Percentiles rank a stretch among this genome's conserved stretches.
Conservation (phyloP, 2,797 vertebrate species). For the Catamblyrhynchus diadema region DNA sequence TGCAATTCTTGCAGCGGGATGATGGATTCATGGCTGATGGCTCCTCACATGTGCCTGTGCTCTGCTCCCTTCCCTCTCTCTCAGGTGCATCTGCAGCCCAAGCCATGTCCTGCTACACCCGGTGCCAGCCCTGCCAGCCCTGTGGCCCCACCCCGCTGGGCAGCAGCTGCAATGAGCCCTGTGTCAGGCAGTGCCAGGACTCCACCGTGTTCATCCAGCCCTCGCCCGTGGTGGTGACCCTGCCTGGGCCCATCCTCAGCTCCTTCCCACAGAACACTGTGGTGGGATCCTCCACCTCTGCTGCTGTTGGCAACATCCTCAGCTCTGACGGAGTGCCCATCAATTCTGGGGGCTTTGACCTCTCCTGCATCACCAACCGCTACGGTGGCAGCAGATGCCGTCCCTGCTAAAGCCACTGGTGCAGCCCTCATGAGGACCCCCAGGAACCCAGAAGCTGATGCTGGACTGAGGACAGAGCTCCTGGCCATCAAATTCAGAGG, state of each 20-base stretch:
- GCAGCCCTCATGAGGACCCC: not conserved
- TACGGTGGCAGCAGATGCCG: not conserved
- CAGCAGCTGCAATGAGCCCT: not conserved
- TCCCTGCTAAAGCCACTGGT: not conserved
- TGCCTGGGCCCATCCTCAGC: not conserved
- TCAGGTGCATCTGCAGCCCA: accelerated
- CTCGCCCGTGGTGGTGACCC: not conserved
- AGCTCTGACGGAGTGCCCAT: not conserved
- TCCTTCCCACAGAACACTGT: not conserved
- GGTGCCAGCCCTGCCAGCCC: not conserved
- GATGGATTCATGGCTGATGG: not conserved
- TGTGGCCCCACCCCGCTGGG: not conserved
- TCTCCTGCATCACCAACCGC: not conserved
- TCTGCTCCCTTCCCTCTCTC: not conserved
- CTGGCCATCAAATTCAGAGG: not conserved
- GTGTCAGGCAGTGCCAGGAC: not conserved
- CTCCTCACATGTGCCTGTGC: not conserved
- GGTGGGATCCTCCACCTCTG: not conserved
- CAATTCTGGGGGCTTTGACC: not conserved
- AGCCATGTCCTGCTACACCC: not conserved
- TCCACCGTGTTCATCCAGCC: not conserved
- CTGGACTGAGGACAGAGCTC: not conserved
- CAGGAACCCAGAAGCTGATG: not conserved
- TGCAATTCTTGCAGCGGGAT: not conserved
- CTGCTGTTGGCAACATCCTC: not conserved